phyloP scores from a whole-genome alignment of 2,888 invertebrate species.

The Ommatoiulus sabulosus region DNA sequence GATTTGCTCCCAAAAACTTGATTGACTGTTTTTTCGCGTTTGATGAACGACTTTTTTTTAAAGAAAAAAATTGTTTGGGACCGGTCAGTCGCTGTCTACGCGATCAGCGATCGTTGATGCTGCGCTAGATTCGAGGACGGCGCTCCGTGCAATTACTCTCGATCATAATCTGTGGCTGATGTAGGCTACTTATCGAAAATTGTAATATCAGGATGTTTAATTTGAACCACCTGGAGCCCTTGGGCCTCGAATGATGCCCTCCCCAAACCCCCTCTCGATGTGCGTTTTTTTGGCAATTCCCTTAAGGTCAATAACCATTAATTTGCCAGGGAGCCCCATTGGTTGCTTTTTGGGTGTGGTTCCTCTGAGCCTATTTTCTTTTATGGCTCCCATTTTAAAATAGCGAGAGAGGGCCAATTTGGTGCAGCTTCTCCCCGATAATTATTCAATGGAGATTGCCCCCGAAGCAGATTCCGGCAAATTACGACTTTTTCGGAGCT shows the following conservation, averaged over 20 bases:
- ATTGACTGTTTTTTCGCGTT: background rate
- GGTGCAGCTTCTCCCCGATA: slow-evolving; percentile 34
- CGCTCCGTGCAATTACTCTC: background rate
- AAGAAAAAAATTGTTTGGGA: background rate
- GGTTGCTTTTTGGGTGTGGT: slow-evolving; percentile 15
- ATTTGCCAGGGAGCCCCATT: background rate
- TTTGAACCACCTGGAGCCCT: slow-evolving; percentile 28
- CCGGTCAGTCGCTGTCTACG: background rate
- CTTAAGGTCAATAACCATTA: slow-evolving; percentile 14
- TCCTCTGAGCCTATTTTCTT: slow-evolving; percentile 28
- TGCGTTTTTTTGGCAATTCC: background rate
- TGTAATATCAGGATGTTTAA: slow-evolving; percentile 34
- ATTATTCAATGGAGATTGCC: slow-evolving; percentile 19
- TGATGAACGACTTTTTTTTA: background rate
- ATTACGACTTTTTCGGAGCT: background rate
- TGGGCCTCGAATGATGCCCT: background rate
- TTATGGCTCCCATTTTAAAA: slow-evolving; percentile 28
- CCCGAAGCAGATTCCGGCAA: background rate
- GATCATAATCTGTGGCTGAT: slow-evolving; percentile 14
- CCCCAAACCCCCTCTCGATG: background rate
- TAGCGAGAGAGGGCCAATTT: slow-evolving; percentile 28
- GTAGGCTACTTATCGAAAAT: slow-evolving; percentile 34
- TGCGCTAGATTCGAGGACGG: background rate
- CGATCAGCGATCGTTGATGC: background rate
- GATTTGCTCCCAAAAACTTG: no score